Conservation (phyloP, 2,888 invertebrate species). For the Bunonema sp. region DNA sequence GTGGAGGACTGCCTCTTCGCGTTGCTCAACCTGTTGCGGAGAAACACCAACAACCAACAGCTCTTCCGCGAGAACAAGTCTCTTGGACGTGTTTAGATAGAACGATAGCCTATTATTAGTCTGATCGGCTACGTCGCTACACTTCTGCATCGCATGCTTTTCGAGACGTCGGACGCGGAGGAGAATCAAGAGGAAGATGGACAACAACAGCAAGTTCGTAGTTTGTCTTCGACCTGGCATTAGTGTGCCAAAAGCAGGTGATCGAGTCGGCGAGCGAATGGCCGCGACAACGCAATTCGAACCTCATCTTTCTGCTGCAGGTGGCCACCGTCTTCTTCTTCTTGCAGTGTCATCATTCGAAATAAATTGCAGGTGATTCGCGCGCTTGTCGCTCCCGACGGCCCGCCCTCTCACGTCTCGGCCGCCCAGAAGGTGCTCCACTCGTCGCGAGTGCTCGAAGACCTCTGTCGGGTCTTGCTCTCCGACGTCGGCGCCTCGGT, state of each 20-base stretch:
- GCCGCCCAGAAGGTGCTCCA: slow-evolving; percentile 77
- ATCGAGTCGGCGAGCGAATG: slow-evolving; percentile 48
- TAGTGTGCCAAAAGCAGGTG: too few relatives aligned
- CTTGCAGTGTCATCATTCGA: slow-evolving; percentile 62
- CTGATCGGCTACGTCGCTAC: not conserved
- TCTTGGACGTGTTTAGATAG: too few relatives aligned
- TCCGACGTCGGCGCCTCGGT: slow-evolving; percentile 78
- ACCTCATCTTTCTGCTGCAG: slow-evolving; percentile 77
- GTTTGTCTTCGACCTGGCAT: too few relatives aligned
- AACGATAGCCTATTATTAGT: not conserved
- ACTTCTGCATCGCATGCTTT: too few relatives aligned
- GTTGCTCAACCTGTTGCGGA: slow-evolving; percentile 76
- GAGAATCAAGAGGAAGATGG: too few relatives aligned
- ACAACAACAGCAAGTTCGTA: too few relatives aligned
- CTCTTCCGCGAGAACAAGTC: slow-evolving; percentile 69
- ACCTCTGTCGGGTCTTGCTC: slow-evolving; percentile 77
- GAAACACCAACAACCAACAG: slow-evolving; percentile 90
- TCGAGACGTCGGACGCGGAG: too few relatives aligned
- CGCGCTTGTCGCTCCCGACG: slow-evolving; percentile 78
- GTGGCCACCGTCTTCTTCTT: slow-evolving; percentile 51
- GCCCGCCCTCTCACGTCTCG: slow-evolving; percentile 63
- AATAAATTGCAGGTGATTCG: slow-evolving; percentile 66
- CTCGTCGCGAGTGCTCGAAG: slow-evolving; percentile 64
- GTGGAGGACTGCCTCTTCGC: slow-evolving; percentile 89
- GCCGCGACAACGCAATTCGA: slow-evolving; percentile 58